Conservation (phyloP, 2,797 vertebrate species). For the Euthynnus affinis region DNA sequence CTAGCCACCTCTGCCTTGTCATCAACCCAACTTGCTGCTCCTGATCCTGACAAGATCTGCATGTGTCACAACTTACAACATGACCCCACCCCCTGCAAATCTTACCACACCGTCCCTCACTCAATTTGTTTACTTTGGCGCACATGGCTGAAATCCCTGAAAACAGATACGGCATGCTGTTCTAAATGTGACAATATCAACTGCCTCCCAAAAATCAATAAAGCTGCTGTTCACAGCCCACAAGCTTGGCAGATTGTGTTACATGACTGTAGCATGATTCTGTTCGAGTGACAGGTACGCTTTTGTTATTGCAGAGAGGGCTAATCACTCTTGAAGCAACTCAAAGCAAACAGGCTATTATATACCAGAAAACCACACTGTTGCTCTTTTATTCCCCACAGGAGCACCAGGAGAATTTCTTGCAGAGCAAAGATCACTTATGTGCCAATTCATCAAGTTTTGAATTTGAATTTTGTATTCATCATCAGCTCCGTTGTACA, state of each 20-base stretch:
- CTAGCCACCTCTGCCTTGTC: slow-evolving; percentile 74
- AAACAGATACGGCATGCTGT: slow-evolving; percentile 60
- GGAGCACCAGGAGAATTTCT: slow-evolving; percentile 39
- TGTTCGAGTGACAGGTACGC: slow-evolving; percentile 58
- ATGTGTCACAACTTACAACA: slow-evolving; percentile 55
- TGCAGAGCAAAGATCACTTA: slow-evolving; percentile 40
- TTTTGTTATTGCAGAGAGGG: slow-evolving; percentile 68
- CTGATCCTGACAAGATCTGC: slow-evolving; percentile 75
- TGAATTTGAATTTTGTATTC: slow-evolving; percentile 71
- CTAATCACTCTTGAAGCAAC: slow-evolving; percentile 64
- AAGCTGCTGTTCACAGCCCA: slow-evolving; percentile 67
- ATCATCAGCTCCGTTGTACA: slow-evolving; percentile 56
- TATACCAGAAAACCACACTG: slow-evolving; percentile 63
- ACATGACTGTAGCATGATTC: slow-evolving; percentile 43
- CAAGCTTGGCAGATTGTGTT: slow-evolving; percentile 52
- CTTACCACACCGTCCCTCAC: background rate
- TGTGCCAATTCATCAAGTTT: slow-evolving; percentile 60
- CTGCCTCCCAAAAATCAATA: slow-evolving; percentile 71
- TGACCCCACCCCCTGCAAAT: slow-evolving; percentile 40
- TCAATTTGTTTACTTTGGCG: slow-evolving; percentile 67
- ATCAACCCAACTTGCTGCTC: slow-evolving; percentile 61
- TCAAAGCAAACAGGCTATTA: slow-evolving; percentile 70
- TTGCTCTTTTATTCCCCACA: slow-evolving; percentile 65
- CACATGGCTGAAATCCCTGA: slow-evolving; percentile 43
- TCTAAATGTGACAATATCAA: slow-evolving; percentile 77